Evolutionary conservation across 2,888 invertebrate species (phyloP), one percentile per base, ranked within the genome.

Genomic region (Mesopsocus fuscifrons): DNA sequence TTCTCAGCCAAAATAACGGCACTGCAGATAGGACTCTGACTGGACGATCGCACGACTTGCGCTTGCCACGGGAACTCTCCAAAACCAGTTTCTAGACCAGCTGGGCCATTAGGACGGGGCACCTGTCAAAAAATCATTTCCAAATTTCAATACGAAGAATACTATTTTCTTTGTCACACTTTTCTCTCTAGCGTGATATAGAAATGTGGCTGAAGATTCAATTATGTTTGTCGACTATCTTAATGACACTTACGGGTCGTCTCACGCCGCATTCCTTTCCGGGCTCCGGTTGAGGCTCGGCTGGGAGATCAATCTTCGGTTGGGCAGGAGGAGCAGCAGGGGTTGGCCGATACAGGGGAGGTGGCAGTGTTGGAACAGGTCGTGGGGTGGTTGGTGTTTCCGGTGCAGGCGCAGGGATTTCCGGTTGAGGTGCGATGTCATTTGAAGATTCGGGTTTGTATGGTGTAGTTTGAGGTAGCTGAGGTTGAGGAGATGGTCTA

Each of bases 1-100:
- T 79, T 74, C 18, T 72, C 71, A 15, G 77, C 69, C 49, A 85
- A 73, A 52, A 87, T 77, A 21, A 75, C 81, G 46, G 82, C 85
- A 15, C 83, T 82, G 52, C 85, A 85, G 1, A 84, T 66, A 2
- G 83, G 66, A 41, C 76, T 72, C 52, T 71, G 72, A 56, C 78
- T 76, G 1, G 73, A 70, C 52, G 77, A 75, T 16, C 76, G 68
- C 13, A 83, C 61, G 1, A 85, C 66, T 78, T 85, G 82, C 1
- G 81, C 83, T 58, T 85, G 84, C 85, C 85, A 85, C 45, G 85
- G 81, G 53, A 83, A 82, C 62, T 84, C 83, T 1, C 75, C 82
- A 57, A 84, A 83, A 55, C 72, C 72, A 1, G 73, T 73, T 46
- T 79, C 76, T 34, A 70, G 57, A 40, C 60, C 58, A 18, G 57